These are phyloP conservation scores for Parotia lawesii DNA, from an alignment of 2,113 vertebrate species.

Conservation along the genomic window DNA sequence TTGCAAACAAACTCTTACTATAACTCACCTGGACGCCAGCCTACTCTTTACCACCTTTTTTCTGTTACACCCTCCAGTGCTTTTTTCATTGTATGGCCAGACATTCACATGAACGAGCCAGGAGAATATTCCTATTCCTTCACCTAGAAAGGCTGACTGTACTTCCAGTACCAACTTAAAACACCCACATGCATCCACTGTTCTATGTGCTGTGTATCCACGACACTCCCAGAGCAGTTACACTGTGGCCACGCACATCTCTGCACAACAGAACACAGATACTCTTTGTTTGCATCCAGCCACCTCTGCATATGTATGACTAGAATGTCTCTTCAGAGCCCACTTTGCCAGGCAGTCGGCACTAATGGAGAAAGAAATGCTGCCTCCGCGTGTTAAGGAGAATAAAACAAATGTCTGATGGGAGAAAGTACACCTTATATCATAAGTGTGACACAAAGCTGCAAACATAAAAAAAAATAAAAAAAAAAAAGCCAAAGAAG, in stretches of 20 bases:
- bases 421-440: fast-evolving
- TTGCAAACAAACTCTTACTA: not conserved
- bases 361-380: not conserved
- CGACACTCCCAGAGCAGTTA: not conserved
- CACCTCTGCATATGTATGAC: fast-evolving
- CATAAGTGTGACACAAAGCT: fast-evolving
- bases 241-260: not conserved
- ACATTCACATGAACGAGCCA: not conserved
- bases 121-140: not conserved
- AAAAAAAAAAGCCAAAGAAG: not conserved
- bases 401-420: not conserved
- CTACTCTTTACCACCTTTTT: not conserved
- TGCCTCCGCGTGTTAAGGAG: not conserved
- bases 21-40: not conserved
- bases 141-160: not conserved
- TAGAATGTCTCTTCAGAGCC: not conserved
- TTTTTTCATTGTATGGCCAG: fast-evolving
- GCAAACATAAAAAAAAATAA: fast-evolving
- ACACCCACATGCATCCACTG: fast-evolving
- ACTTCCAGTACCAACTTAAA: not conserved
- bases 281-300: not conserved
- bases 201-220: not conserved
- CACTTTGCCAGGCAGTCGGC: not conserved
- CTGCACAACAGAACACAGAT: not conserved
- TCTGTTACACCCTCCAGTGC: fast-evolving